A percentile compares a stretch with the other conserved stretches of the same genome.
Evolutionary conservation across 2,888 invertebrate genomes (phyloP).

Genomic region (Hirtodrosophila histrioides): DNA sequence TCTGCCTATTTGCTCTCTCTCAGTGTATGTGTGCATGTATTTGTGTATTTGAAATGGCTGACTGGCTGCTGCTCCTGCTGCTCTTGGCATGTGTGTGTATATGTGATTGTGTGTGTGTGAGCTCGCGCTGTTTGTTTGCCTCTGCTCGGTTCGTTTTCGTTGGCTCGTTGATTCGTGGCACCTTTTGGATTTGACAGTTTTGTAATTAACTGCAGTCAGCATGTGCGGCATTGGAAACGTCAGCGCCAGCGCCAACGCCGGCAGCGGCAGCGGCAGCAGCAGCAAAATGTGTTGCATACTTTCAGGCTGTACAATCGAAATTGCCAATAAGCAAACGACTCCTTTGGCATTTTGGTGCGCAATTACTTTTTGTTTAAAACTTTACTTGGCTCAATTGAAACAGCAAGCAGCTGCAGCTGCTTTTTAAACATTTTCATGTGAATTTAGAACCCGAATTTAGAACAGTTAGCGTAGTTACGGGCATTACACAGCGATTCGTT

Average conservation of each 20-base stretch:
- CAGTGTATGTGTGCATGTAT: conserved; percentile 26
- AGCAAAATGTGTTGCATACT: conserved; percentile 72
- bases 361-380: conserved; percentile 63
- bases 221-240: conserved; percentile 55
- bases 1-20: conserved; percentile 71
- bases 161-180: conserved; percentile 74
- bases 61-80: conserved; percentile 54
- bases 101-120: conserved; percentile 23
- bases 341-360: conserved; percentile 59
- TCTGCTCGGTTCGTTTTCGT: conserved; percentile 54
- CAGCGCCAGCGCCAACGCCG: conserved; percentile 12
- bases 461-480: too few species aligned
- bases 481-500: too few species aligned
- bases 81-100: conserved; percentile 48
- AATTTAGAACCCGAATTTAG: conserved; percentile 3
- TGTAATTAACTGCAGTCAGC: conserved; percentile 84
- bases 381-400: conserved; percentile 23
- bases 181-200: conserved; percentile 84
- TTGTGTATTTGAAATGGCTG: conserved; percentile 54
- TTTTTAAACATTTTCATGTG: conserved; percentile 1
- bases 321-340: conserved; percentile 60
- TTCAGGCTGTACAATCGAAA: conserved; percentile 60
- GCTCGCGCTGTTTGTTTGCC: conserved; percentile 50
- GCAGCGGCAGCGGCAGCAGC: conserved; percentile 5
- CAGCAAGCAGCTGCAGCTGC: conserved; percentile 15